phyloP scores from a whole-genome alignment of 2,113 vertebrate genomes.

The Atlantisia rogersi region DNA sequence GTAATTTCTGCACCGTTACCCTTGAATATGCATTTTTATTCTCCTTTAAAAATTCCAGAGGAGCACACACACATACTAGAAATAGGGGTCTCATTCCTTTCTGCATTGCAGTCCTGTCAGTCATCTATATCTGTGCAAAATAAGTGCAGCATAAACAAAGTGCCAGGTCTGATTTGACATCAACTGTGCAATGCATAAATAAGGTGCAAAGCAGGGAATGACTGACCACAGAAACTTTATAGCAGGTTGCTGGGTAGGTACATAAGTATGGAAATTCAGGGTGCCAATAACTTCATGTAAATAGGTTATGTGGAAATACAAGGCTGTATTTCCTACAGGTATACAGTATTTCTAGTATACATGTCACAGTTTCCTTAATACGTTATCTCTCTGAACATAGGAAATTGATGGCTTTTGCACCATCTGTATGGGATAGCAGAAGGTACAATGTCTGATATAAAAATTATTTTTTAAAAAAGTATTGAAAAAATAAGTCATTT shows the following conservation, averaged over 20 bases:
- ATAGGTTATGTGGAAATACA: slow-evolving; percentile 38
- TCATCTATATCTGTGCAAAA: slow-evolving; percentile 1
- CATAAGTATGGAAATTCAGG: slow-evolving; percentile 53
- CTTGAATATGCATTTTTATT: slow-evolving; percentile 27
- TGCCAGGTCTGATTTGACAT: slow-evolving; percentile 32
- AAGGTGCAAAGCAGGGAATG: slow-evolving; percentile 12
- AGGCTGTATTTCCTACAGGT: slow-evolving; percentile 32
- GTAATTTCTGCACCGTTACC: background rate
- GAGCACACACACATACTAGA: background rate
- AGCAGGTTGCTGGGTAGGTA: slow-evolving; percentile 25
- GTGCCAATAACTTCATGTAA: slow-evolving; percentile 32
- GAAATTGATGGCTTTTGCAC: slow-evolving; percentile 18
- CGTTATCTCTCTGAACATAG: slow-evolving; percentile 6
- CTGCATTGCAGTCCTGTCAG: slow-evolving; percentile 50
- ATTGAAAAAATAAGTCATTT: background rate
- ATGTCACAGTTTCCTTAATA: slow-evolving; percentile 33
- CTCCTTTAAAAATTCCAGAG: slow-evolving; percentile 3
- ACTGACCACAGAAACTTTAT: slow-evolving; percentile 46
- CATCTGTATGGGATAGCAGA: background rate
- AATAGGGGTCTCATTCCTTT: background rate
- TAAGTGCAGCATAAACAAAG: slow-evolving; percentile 46
- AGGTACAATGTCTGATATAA: background rate
- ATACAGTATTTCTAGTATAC: background rate
- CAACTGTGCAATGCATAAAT: slow-evolving; percentile 37
- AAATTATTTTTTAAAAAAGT: background rate